Conservation (phyloP, 2,888 invertebrate species). For the Drosophila anomalipes region DNA sequence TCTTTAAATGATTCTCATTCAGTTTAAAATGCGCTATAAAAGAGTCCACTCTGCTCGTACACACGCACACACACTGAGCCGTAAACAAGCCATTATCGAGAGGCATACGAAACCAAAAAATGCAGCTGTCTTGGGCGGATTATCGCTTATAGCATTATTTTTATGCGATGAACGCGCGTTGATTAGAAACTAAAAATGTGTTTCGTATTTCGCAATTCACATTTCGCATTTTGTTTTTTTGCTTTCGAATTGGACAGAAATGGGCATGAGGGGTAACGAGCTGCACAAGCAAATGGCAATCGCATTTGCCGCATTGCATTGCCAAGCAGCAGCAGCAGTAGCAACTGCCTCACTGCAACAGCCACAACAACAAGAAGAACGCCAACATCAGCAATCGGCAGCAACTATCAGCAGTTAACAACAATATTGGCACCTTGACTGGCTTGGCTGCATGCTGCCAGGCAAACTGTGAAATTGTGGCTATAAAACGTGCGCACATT, state of each 20-base stretch:
- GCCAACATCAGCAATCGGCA: conserved; percentile 47
- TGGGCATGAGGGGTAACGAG: conserved; percentile 44
- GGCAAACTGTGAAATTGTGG: conserved; percentile 78
- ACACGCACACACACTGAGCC: not conserved
- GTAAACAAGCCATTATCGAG: conserved; percentile 69
- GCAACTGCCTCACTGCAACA: conserved; percentile 13
- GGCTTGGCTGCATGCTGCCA: conserved; percentile 46
- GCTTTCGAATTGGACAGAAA: conserved; percentile 67
- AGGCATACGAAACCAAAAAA: conserved; percentile 54
- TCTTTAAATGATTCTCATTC: not conserved
- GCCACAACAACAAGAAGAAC: conserved; percentile 23
- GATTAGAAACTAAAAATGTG: conserved; percentile 80
- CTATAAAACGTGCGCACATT: conserved; percentile 78
- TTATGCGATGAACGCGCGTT: conserved; percentile 82
- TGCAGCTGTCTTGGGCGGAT: conserved; percentile 69
- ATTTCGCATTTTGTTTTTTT: conserved; percentile 30
- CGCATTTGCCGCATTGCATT: conserved; percentile 73
- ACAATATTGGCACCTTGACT: conserved; percentile 80
- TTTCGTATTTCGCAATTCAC: conserved; percentile 53
- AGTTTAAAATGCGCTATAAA: conserved; percentile 1
- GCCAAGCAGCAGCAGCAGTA: conserved; percentile 40
- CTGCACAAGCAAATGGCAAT: conserved; percentile 62
- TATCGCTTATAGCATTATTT: conserved; percentile 80
- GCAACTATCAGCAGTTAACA: conserved; percentile 81
- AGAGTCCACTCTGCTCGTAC: not conserved